These are phyloP conservation scores for Frankliniella intonsa DNA, from an alignment of 2,888 invertebrate species.

Conservation along the genomic window DNA sequence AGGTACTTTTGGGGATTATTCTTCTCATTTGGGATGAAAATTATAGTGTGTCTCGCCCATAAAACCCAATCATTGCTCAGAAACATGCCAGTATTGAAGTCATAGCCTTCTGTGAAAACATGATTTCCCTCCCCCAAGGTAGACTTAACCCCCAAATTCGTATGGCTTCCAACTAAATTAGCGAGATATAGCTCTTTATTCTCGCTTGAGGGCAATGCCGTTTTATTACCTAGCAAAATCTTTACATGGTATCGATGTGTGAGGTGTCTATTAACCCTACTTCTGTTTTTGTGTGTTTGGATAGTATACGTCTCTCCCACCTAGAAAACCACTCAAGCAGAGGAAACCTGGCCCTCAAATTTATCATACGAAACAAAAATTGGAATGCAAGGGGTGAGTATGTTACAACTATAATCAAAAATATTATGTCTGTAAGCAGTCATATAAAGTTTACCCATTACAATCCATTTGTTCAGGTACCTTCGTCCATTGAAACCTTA, in stretches of 20 bases:
- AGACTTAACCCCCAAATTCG: not conserved
- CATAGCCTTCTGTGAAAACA: not conserved
- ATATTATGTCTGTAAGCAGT: not conserved
- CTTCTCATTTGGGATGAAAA: not conserved
- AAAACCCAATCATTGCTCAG: not conserved
- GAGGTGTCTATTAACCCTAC: not conserved
- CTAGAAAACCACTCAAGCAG: not conserved
- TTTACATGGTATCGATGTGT: not conserved
- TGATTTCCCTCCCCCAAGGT: not conserved
- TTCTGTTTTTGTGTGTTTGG: not conserved
- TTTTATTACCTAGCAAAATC: too few species aligned
- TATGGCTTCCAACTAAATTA: not conserved
- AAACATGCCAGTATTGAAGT: not conserved
- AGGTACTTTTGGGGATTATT: not conserved
- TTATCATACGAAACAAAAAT: not conserved
- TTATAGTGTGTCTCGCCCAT: not conserved
- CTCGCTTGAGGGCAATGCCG: too few species aligned
- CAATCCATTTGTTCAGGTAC: constrained; percentile 49
- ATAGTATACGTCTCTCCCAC: not conserved
- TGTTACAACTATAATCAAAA: not conserved
- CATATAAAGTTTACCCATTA: not conserved
- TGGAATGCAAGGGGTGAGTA: not conserved
- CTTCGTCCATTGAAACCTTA: constrained; percentile 71
- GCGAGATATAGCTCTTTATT: too few species aligned
- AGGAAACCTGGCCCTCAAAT: not conserved